Base-by-base conservation (phyloP, 2,888 invertebrate species). In the Platycnemis pennipes region DNA sequence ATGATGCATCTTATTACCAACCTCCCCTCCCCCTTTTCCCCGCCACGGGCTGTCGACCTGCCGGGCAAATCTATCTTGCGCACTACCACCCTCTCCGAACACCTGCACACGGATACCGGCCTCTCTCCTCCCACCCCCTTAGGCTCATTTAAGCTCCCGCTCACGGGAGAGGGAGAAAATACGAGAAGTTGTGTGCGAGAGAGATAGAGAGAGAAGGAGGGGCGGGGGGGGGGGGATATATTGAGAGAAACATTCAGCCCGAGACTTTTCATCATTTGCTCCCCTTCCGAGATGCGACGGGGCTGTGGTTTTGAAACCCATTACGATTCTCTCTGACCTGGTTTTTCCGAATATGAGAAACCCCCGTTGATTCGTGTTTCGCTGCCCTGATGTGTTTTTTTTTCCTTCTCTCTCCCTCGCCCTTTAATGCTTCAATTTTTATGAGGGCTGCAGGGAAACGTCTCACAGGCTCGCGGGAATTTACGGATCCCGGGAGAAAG, bases 1-100 rank as follows among this genome's bases (percentile, higher is more conserved):
- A 87, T 87, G 87, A 87, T 87, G 87, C 87, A 87, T 87, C 87
- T 87, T 87, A 87, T 87, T 87, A 87, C 87, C 87, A 42, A 45
- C 45, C 45, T 2, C 37, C 87, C 26, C 46, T 13, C 77, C 19
- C 87, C 45, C 42, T 13, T 16, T 45, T 26, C 8, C 16, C 86
- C 42, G 5, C 26, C 45, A 26, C n/a, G 26, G 87, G 45, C 11
- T 46, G 86, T 19, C 5, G 45, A 44, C 46, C 46, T 46, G 45
- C n/a, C 77, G 31, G 77, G 77, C 77, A 77, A 77, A 63, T n/a
- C n/a, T n/a, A 77, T 77, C 77, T 31, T 37, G 77, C 77, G n/a
- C 77, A 77, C 77, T 77, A 37, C 77, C 77, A 11, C 77, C 77
- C 13, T 77, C 37, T 16, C 19, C 31, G 77, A 77, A 77, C 77